These are phyloP conservation scores for Pantelozetes paolii DNA, from an alignment of 2,888 invertebrate species.

Conservation along the genomic window DNA sequence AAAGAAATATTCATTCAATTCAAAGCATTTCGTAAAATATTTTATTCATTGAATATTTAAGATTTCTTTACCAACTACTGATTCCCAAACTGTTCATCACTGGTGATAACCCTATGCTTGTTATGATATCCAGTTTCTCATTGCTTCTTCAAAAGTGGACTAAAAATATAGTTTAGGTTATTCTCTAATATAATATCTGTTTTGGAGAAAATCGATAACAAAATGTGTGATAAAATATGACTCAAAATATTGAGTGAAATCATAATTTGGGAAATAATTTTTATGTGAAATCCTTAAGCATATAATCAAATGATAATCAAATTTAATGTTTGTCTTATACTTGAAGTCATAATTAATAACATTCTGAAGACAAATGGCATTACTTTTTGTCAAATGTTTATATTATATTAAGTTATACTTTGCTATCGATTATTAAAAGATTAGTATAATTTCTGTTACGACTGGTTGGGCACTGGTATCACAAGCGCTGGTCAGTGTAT, in stretches of 20 bases:
- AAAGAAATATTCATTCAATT: background rate
- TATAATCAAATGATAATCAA: background rate
- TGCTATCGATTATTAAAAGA: background rate
- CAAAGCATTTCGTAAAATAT: background rate
- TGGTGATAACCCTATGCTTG: background rate
- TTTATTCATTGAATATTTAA: constrained; percentile 2
- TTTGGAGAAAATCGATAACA: background rate
- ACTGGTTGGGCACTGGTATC: background rate
- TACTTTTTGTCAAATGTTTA: background rate
- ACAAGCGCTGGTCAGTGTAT: background rate
- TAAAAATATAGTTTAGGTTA: background rate
- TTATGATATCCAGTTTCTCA: constrained; percentile 17
- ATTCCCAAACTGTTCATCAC: background rate
- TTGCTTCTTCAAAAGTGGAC: background rate
- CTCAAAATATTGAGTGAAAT: no score
- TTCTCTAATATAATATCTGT: background rate
- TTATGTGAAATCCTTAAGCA: background rate
- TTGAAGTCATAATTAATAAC: background rate
- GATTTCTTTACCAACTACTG: background rate
- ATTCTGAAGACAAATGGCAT: background rate
- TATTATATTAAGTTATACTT: background rate
- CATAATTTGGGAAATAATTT: background rate
- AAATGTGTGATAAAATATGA: background rate
- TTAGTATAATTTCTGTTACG: background rate
- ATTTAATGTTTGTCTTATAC: background rate